These are phyloP conservation scores for Amorpha juglandis DNA, from an alignment of 2,888 invertebrate genomes.

Conservation along the genomic window DNA sequence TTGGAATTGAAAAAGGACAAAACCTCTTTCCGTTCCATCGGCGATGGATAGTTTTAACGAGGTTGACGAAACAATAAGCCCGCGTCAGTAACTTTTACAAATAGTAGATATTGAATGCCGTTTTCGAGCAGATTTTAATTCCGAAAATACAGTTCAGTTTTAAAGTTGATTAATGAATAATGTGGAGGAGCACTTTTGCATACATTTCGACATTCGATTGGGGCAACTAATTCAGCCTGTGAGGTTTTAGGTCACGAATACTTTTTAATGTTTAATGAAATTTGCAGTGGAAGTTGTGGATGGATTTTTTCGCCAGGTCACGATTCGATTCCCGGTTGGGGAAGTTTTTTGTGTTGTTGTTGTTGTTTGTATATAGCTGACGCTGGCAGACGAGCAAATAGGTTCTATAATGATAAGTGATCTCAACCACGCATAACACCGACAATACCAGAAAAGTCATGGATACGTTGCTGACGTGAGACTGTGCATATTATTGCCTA, in stretches of 20 bases:
- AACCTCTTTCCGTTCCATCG: constrained; percentile 38
- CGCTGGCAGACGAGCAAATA: too few relatives aligned
- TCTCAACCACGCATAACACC: too few relatives aligned
- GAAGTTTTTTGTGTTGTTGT: too few relatives aligned
- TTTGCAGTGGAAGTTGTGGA: too few relatives aligned
- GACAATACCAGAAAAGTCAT: too few relatives aligned
- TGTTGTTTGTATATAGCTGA: too few relatives aligned
- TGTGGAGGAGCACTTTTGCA: constrained; percentile 1
- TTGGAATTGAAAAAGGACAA: constrained; percentile 22
- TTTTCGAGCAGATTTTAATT: constrained; percentile 36
- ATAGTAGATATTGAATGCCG: constrained; percentile 49
- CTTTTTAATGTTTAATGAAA: neutral
- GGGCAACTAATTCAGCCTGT: constrained; percentile 8
- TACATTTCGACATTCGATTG: constrained; percentile 20
- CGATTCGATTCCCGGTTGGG: too few relatives aligned
- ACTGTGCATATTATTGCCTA: too few relatives aligned
- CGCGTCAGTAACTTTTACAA: constrained; percentile 42
- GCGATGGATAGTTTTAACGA: constrained; percentile 52
- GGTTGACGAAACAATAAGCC: constrained; percentile 48
- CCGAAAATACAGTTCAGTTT: constrained; percentile 35
- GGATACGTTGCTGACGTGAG: too few relatives aligned
- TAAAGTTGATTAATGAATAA: constrained; percentile 29
- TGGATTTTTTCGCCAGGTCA: too few relatives aligned
- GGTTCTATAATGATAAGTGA: too few relatives aligned
- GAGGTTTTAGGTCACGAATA: neutral